These are phyloP conservation scores for Apodemia mormo DNA, from an alignment of 2,888 invertebrate genomes.

Conservation along the genomic window DNA sequence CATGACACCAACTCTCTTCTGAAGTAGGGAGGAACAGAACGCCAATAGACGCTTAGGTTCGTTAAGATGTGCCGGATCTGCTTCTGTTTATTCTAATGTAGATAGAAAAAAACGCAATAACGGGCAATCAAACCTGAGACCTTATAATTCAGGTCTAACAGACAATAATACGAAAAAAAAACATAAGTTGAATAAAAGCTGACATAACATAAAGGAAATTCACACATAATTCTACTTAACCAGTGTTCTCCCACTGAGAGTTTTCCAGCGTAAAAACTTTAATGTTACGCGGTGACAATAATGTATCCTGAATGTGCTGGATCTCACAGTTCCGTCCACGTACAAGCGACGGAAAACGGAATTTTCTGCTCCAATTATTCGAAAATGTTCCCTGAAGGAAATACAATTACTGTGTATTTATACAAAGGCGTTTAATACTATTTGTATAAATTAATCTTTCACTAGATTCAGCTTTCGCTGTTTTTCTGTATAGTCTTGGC, in stretches of 20 bases:
- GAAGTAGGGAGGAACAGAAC: no score
- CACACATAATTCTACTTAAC: constrained; percentile 11
- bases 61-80: no score
- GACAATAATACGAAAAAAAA: no score
- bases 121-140: no score
- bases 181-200: background rate
- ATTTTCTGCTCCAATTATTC: constrained; percentile 8
- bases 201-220: background rate
- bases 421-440: background rate
- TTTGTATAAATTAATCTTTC: background rate
- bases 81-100: no score
- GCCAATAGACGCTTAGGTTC: no score
- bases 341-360: background rate
- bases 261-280: constrained; percentile 10
- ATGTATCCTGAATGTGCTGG: background rate
- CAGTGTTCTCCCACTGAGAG: background rate
- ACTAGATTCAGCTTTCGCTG: no score
- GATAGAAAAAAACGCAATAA: no score
- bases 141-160: no score
- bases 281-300: constrained; percentile 15
- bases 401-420: background rate
- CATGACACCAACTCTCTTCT: no score
- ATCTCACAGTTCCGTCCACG: background rate
- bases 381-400: constrained; percentile 1
- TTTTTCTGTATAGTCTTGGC: no score